Conservation (phyloP, 2,113 vertebrate species). For the Rhineura floridana region DNA sequence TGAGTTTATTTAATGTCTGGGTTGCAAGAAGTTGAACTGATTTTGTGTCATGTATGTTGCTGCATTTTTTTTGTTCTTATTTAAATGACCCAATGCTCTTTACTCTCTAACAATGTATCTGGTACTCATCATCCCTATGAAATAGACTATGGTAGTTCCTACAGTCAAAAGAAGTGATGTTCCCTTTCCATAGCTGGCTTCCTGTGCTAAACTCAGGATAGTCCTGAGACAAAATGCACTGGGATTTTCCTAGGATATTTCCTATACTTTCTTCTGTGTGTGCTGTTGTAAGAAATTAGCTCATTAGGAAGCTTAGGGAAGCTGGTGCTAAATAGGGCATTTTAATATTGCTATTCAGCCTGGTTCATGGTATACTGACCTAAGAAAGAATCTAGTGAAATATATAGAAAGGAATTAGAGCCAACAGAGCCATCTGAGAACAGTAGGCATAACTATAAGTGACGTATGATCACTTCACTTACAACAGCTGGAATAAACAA, state of each 20-base stretch:
- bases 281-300: neutral
- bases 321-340: neutral
- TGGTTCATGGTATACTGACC: neutral
- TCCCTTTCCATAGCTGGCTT: neutral
- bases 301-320: too few relatives aligned
- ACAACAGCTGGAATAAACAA: too few relatives aligned
- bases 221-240: neutral
- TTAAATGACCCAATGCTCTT: neutral
- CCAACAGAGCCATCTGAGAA: neutral
- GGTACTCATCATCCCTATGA: neutral
- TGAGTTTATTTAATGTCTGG: neutral
- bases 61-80: neutral
- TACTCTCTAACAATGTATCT: neutral
- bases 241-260: neutral
- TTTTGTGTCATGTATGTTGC: neutral
- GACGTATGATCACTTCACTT: neutral
- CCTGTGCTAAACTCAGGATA: neutral
- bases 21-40: neutral
- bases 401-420: neutral
- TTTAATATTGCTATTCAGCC: neutral
- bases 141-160: neutral
- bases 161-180: neutral
- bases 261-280: neutral
- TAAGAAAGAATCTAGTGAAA: neutral
- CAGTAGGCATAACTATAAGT: neutral